Evolutionary conservation across 2,888 invertebrate species (phyloP).

Genomic region (Ypsolopha sequella): DNA sequence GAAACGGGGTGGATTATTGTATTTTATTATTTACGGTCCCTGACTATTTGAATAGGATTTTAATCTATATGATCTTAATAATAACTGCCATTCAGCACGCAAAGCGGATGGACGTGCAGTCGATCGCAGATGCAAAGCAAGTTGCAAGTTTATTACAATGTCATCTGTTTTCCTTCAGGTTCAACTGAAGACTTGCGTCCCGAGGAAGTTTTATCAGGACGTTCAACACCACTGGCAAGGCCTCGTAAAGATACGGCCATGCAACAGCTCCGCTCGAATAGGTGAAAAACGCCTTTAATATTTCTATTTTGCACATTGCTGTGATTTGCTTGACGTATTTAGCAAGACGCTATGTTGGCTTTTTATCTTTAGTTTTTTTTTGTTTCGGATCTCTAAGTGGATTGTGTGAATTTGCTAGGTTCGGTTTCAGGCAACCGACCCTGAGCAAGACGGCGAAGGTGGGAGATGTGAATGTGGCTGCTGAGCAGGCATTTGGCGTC

Average conservation of each 20-base stretch:
- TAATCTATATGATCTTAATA: no score
- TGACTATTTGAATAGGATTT: no score
- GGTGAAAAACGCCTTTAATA: slow-evolving; percentile 36
- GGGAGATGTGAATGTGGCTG: slow-evolving; percentile 69
- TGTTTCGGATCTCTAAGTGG: not conserved
- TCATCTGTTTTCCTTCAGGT: slow-evolving; percentile 25
- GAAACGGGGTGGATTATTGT: no score
- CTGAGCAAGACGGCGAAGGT: slow-evolving; percentile 77
- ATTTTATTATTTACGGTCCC: no score
- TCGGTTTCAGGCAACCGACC: slow-evolving; percentile 81
- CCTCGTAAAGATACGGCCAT: slow-evolving; percentile 77
- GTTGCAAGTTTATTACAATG: not conserved
- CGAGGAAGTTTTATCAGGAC: slow-evolving; percentile 68
- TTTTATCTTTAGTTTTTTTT: not conserved
- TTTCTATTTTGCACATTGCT: not conserved
- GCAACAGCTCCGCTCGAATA: slow-evolving; percentile 74
- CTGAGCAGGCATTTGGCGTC: slow-evolving; percentile 51
- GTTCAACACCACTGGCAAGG: slow-evolving; percentile 76
- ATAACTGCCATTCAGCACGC: no score
- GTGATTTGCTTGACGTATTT: not conserved
- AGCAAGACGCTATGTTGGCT: not conserved
- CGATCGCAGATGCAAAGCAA: not conserved
- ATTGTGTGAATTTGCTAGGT: slow-evolving; percentile 34
- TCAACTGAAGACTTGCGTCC: slow-evolving; percentile 57
- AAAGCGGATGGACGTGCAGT: no score